phyloP scores from a whole-genome alignment of 2,113 vertebrate species.

The Cryptotis parvus region DNA sequence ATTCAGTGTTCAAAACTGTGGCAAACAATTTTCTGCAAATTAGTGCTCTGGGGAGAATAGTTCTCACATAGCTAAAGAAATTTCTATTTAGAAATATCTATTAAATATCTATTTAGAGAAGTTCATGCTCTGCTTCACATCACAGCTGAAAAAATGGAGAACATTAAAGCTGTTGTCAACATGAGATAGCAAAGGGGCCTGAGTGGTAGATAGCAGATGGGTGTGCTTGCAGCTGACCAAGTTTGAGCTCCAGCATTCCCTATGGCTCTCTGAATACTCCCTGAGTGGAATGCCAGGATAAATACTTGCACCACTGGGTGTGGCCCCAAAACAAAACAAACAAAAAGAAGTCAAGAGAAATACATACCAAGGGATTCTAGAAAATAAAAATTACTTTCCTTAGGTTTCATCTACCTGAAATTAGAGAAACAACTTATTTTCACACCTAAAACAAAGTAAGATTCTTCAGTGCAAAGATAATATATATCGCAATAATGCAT shows the following conservation, averaged over 20 bases:
- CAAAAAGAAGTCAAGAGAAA: not conserved
- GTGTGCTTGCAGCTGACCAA: no score
- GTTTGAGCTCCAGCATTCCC: no score
- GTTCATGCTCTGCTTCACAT: constrained; percentile 8
- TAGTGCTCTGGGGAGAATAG: not conserved
- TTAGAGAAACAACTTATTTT: constrained; percentile 35
- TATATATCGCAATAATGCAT: no score
- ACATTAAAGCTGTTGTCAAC: constrained; percentile 53
- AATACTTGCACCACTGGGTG: no score
- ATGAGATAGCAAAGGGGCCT: no score
- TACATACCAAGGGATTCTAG: not conserved
- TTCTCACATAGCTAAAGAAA: not conserved
- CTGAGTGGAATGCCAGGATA: no score
- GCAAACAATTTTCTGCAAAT: constrained; percentile 55
- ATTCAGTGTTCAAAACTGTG: not conserved
- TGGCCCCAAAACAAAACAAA: no score
- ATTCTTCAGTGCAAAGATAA: not conserved
- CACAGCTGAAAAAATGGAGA: constrained; percentile 22
- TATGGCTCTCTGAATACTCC: no score
- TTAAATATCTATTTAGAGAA: constrained; percentile 5
- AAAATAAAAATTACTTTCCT: constrained; percentile 44
- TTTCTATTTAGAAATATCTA: no score
- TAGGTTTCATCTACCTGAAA: not conserved
- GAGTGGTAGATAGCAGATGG: no score
- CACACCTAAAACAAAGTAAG: not conserved